A percentile compares a stretch with the other conserved stretches of the same genome.
Evolutionary conservation across 2,113 vertebrate species (phyloP).

Genomic region (Tragelaphus buxtoni): DNA sequence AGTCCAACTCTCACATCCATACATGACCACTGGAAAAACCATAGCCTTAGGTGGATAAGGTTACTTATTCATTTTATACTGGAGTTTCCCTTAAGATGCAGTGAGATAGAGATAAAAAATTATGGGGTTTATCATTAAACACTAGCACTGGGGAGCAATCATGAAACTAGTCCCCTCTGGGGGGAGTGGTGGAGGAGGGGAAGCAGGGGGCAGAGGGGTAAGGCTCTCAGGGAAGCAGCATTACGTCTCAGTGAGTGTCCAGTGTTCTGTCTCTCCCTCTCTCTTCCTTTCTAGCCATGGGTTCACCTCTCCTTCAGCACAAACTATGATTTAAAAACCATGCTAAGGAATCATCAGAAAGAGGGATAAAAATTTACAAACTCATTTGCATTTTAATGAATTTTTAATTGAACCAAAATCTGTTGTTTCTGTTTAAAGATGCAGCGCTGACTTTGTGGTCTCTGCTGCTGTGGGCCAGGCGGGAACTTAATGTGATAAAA

Average conservation of each 20-base stretch:
- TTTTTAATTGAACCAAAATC: slow-evolving; percentile 90
- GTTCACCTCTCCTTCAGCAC: slow-evolving; percentile 70
- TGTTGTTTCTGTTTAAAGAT: slow-evolving; percentile 89
- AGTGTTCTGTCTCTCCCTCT: not conserved
- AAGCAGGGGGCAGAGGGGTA: not conserved
- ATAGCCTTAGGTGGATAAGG: slow-evolving; percentile 21
- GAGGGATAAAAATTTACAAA: slow-evolving; percentile 72
- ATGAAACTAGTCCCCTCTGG: not conserved
- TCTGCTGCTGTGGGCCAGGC: slow-evolving; percentile 80
- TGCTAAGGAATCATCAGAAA: slow-evolving; percentile 75
- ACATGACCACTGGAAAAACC: not conserved
- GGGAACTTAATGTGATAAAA: slow-evolving; percentile 84
- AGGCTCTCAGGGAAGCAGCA: not conserved
- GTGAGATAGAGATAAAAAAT: not conserved
- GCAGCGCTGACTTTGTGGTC: slow-evolving; percentile 84
- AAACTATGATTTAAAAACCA: slow-evolving; percentile 76
- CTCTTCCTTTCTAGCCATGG: slow-evolving; percentile 7
- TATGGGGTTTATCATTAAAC: not conserved
- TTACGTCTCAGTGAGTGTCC: not conserved
- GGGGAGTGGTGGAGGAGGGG: not conserved
- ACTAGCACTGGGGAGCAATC: not conserved
- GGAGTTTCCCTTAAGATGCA: slow-evolving; percentile 39
- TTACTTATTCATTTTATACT: slow-evolving; percentile 22
- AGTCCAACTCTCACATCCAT: not conserved
- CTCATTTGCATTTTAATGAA: slow-evolving; percentile 90